Percentiles rank a stretch among this genome's conserved stretches.
Conservation (phyloP, 2,888 invertebrate genomes). For the Malthinus seriepunctatus region DNA sequence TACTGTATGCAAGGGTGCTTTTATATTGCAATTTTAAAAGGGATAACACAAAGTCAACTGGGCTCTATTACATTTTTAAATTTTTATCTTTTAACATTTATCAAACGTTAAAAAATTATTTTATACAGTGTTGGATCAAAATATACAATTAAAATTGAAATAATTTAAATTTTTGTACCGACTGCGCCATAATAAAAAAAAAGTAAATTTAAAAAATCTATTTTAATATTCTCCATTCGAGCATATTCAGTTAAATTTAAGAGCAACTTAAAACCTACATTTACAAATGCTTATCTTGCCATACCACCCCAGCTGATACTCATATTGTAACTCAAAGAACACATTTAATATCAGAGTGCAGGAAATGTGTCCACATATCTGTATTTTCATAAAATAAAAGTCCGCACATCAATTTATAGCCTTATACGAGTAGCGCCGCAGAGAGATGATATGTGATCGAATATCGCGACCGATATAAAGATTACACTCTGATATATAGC, state of each 20-base stretch:
- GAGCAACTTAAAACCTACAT: slow-evolving; percentile 6
- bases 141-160: no score
- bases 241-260: slow-evolving; percentile 6
- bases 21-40: slow-evolving; percentile 8
- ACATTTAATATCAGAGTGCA: slow-evolving; percentile 43
- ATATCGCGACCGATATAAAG: slow-evolving; percentile 30
- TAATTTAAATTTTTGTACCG: no score
- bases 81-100: no score
- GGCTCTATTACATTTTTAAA: no score
- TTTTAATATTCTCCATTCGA: slow-evolving; percentile 2
- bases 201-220: not conserved
- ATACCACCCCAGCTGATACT: slow-evolving; percentile 41
- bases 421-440: slow-evolving; percentile 30
- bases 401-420: slow-evolving; percentile 43
- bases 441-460: slow-evolving; percentile 32
- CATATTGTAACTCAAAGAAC: slow-evolving; percentile 45
- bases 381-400: slow-evolving; percentile 48
- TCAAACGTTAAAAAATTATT: no score
- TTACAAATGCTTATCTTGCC: slow-evolving; percentile 14
- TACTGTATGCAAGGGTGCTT: slow-evolving; percentile 6
- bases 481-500: slow-evolving; percentile 28
- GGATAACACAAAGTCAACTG: slow-evolving; percentile 3
- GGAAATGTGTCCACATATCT: slow-evolving; percentile 46
- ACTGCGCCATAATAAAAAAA: no score
- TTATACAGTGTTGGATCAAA: no score